Percentiles rank a stretch among this genome's conserved stretches.
phyloP scores from a whole-genome alignment of 2,888 invertebrate genomes.

The Uloborus plumipes region DNA sequence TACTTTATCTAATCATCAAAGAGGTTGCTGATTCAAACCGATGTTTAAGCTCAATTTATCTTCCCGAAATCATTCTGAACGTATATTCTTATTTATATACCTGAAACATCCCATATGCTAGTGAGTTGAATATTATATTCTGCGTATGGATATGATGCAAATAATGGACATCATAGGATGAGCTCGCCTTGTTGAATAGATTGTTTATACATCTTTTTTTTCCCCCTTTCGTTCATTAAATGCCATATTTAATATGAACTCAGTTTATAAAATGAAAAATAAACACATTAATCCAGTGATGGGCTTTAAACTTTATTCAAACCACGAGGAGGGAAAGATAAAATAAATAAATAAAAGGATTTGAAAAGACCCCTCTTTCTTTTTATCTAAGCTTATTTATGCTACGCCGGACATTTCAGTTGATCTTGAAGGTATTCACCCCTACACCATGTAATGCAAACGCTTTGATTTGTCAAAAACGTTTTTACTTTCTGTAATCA shows the following conservation, averaged over 20 bases:
- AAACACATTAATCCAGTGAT: no score
- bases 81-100: no score
- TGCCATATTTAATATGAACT: no score
- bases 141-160: no score
- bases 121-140: no score
- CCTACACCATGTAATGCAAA: background rate
- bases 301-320: no score
- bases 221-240: no score
- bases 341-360: no score
- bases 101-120: slow-evolving; percentile 4
- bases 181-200: slow-evolving; percentile 20
- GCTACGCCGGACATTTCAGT: background rate
- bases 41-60: background rate
- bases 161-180: background rate
- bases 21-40: background rate
- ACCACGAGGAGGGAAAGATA: no score
- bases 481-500: background rate
- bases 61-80: background rate
- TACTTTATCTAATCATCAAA: background rate
- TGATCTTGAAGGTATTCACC: background rate
- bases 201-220: no score
- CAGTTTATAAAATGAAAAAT: no score
- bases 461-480: background rate
- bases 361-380: no score
- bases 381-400: background rate